phyloP scores from a whole-genome alignment of 1,140 invertebrate species.

The Proctacanthus coquilletti region DNA sequence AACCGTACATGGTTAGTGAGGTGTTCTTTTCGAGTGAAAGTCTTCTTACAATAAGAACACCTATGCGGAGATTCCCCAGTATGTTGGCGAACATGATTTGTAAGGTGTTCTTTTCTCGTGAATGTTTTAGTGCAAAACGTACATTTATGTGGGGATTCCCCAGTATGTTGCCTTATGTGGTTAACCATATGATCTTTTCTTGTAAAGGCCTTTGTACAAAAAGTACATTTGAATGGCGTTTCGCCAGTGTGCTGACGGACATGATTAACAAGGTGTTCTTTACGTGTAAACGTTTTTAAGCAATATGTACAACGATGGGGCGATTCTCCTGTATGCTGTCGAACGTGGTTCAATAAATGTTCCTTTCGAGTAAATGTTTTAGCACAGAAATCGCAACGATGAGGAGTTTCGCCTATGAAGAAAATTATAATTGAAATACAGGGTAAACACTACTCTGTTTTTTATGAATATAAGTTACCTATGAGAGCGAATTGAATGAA shows the following conservation, averaged over 20 bases:
- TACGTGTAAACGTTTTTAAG: slow-evolving; percentile 54
- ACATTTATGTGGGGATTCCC: slow-evolving; percentile 64
- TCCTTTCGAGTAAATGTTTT: slow-evolving; percentile 73
- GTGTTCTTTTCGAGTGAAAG: slow-evolving; percentile 76
- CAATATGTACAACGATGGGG: slow-evolving; percentile 44
- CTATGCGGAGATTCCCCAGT: slow-evolving; percentile 63
- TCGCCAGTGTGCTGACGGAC: slow-evolving; percentile 70
- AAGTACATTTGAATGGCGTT: slow-evolving; percentile 68
- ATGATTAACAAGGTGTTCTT: slow-evolving; percentile 68
- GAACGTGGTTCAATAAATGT: slow-evolving; percentile 65
- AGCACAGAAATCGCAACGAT: slow-evolving; percentile 67
- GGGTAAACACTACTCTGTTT: too few relatives aligned
- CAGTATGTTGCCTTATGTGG: slow-evolving; percentile 75
- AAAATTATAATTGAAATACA: too few relatives aligned
- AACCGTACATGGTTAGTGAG: slow-evolving; percentile 71
- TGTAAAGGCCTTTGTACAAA: slow-evolving; percentile 74
- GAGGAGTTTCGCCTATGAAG: slow-evolving; percentile 69
- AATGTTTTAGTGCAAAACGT: slow-evolving; percentile 68
- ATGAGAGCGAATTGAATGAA: slow-evolving; percentile 10
- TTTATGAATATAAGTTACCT: too few relatives aligned
- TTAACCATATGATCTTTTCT: slow-evolving; percentile 59
- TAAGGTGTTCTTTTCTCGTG: slow-evolving; percentile 57
- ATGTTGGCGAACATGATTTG: slow-evolving; percentile 51
- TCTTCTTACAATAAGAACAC: slow-evolving; percentile 58
- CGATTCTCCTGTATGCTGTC: slow-evolving; percentile 56